Base-by-base conservation (phyloP, 2,888 invertebrate species). In the Mythimna lalbum region DNA sequence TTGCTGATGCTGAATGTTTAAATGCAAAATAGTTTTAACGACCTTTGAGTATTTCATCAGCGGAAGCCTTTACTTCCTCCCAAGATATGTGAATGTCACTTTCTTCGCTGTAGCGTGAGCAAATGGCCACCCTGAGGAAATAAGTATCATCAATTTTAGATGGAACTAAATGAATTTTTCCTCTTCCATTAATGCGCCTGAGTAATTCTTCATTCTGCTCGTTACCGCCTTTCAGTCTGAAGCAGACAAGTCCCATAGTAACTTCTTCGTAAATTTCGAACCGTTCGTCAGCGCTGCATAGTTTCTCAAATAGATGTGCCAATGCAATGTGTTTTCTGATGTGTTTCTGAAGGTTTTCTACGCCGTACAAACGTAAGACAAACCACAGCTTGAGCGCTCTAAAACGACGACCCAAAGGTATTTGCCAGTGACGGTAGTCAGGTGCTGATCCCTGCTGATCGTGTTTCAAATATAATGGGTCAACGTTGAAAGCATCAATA, bases 351-450 rank as follows among this genome's bases (percentile, higher is more conserved):
- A 99, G 96, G 87, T 98, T 98, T 90, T 98, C 97, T 0, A 98
- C 96, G 0, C 99, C 99, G 88, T 98, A 99, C 63, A 99, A 94
- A 69, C 99, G 96, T 78, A 99, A 93, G 0, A 99, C 99, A 90
- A 99, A 99, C 99, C 99, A 99, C 27, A 99, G 93, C 91, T 99
- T 99, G 33, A 99, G 94, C 0, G 99, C 97, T 72, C 99, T 97
- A 95, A 99, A 99, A 81, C 99, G 97, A 76, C 99, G 97, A 0
- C 99, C 99, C 47, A 99, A 93, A 7, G 99, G 99, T 80, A 99
- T 99, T 96, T 99, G 99, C 99, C 99, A 99, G 90, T 99, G 99
- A 93, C 99, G 97, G 90, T 99, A 99, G 91, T 99, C 99, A 0
- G 99, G 99, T 0, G 98, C 98, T 4, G 97, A 97, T 17, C 98